phyloP scores from a whole-genome alignment of 1,140 invertebrate genomes.

The Capitella teleta region DNA sequence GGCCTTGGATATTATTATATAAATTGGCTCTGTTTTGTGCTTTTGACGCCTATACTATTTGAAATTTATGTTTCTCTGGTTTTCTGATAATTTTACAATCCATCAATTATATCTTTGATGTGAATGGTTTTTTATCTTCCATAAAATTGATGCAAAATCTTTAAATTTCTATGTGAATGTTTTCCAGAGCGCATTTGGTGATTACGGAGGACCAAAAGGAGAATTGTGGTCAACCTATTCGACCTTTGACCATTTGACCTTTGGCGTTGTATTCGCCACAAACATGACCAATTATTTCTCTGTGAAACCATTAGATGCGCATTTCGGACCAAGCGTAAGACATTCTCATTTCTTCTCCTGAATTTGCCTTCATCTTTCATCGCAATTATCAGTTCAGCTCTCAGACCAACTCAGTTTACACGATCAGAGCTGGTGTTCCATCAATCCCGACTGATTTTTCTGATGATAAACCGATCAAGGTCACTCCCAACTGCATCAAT shows the following conservation, averaged over 20 bases:
- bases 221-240: slow-evolving; percentile 14
- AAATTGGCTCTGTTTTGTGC: neutral
- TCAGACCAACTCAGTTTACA: too few species aligned
- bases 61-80: neutral
- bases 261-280: slow-evolving; percentile 4
- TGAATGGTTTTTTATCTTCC: neutral
- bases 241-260: neutral
- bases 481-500: too few species aligned
- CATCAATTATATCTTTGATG: neutral
- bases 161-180: too few species aligned
- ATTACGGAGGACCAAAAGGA: slow-evolving; percentile 9
- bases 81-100: neutral
- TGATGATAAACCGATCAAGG: too few species aligned
- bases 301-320: neutral
- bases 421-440: too few species aligned
- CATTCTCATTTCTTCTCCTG: too few species aligned
- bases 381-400: too few species aligned
- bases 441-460: too few species aligned
- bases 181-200: slow-evolving; percentile 7
- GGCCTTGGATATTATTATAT: too few species aligned
- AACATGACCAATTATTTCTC: neutral
- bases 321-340: too few species aligned
- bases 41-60: neutral
- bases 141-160: too few species aligned
- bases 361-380: too few species aligned